These are phyloP conservation scores for Dipus sagitta DNA, from an alignment of 2,797 vertebrate species.

Conservation along the genomic window DNA sequence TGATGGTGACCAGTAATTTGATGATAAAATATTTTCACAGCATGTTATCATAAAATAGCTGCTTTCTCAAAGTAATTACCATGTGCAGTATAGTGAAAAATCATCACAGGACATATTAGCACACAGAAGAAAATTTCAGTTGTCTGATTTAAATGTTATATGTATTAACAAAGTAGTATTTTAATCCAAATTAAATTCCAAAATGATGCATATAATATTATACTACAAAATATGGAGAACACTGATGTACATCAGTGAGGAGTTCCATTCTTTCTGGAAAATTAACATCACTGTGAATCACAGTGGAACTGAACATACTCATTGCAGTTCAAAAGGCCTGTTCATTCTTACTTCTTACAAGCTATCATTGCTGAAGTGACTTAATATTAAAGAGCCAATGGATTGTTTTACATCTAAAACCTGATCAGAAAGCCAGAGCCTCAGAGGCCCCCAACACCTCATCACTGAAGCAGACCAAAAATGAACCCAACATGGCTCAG, in stretches of 20 bases:
- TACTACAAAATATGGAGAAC: not conserved
- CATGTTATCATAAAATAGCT: slow-evolving; percentile 74
- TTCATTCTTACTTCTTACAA: slow-evolving; percentile 32
- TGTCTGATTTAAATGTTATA: slow-evolving; percentile 67
- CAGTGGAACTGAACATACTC: not conserved
- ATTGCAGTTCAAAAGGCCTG: not conserved
- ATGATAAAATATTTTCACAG: slow-evolving; percentile 78
- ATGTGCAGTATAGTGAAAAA: slow-evolving; percentile 42
- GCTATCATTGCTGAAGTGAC: not conserved
- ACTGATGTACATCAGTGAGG: not conserved
- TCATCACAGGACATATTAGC: slow-evolving; percentile 59
- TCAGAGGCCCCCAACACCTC: no score
- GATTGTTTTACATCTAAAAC: not conserved
- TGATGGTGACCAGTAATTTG: slow-evolving; percentile 77
- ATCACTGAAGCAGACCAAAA: no score
- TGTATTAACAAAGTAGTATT: slow-evolving; percentile 65
- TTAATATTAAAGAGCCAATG: not conserved
- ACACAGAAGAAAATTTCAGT: slow-evolving; percentile 61
- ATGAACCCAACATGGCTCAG: no score
- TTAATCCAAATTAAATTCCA: slow-evolving; percentile 49
- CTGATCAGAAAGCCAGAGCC: no score
- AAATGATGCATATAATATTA: not conserved
- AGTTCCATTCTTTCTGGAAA: not conserved
- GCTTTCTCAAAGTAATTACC: slow-evolving; percentile 75
- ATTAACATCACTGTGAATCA: not conserved